These are phyloP conservation scores for Litocranius walleri DNA, from an alignment of 2,113 vertebrate genomes.

Conservation along the genomic window DNA sequence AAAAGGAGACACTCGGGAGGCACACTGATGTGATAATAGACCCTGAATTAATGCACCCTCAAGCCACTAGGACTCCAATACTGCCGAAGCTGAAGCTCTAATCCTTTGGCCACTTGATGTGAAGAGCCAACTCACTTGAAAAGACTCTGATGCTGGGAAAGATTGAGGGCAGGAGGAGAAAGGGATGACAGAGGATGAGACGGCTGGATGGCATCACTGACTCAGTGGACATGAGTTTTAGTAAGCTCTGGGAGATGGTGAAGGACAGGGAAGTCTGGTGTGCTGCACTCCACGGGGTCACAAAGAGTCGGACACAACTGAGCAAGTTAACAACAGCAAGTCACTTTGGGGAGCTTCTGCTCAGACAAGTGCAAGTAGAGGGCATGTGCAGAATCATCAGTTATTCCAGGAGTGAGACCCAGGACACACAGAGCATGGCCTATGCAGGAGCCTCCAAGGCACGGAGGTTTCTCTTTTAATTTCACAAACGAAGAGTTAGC, in stretches of 20 bases:
- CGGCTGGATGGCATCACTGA: background rate
- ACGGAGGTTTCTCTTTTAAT: background rate
- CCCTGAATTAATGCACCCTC: background rate
- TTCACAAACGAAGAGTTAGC: background rate
- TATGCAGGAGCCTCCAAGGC: rapidly evolving
- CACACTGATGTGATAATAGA: background rate
- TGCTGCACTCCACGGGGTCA: background rate
- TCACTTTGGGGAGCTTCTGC: background rate
- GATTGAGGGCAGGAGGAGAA: background rate
- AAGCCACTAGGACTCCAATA: background rate
- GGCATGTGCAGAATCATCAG: rapidly evolving
- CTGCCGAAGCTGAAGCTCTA: background rate
- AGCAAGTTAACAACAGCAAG: background rate
- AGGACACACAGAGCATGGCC: rapidly evolving
- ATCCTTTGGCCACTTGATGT: background rate
- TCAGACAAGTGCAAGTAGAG: background rate
- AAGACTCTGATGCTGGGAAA: background rate
- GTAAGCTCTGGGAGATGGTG: background rate
- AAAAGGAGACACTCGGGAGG: background rate
- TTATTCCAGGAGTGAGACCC: rapidly evolving
- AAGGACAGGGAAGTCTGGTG: background rate
- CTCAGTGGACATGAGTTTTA: background rate
- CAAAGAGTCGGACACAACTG: background rate
- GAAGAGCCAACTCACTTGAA: background rate
- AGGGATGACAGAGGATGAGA: background rate